Conservation (phyloP, 92 coral and sea anemone species). For the Phenganax subtilis region DNA sequence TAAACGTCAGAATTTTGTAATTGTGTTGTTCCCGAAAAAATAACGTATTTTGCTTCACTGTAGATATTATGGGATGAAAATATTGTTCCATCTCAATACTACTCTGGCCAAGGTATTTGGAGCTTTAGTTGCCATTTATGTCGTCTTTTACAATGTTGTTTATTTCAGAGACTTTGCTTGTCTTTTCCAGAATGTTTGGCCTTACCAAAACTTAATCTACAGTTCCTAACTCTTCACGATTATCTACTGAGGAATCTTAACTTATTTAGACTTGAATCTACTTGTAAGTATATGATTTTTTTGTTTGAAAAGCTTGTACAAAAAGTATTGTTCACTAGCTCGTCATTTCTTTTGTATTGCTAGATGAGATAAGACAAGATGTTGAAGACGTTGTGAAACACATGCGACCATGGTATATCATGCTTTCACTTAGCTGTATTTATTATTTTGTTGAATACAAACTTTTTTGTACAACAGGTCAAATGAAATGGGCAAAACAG, state of each 20-base stretch:
- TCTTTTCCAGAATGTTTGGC: conserved; percentile 77
- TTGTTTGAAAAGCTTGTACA: background rate
- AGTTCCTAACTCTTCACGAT: conserved; percentile 94
- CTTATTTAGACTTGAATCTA: conserved; percentile 91
- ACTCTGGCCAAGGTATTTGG: conserved; percentile 79
- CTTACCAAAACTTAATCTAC: conserved; percentile 84
- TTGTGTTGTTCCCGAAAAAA: too few relatives aligned
- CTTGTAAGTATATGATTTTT: conserved; percentile 60
- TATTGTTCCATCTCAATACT: conserved; percentile 88
- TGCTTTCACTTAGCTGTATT: too few relatives aligned
- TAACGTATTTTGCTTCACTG: too few relatives aligned
- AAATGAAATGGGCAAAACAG: conserved; percentile 80
- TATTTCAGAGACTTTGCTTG: background rate
- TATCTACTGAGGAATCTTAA: conserved; percentile 82
- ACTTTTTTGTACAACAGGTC: conserved; percentile 51
- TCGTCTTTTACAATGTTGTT: background rate
- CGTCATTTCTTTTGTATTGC: background rate
- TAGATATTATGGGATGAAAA: conserved; percentile 98
- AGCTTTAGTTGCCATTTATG: background rate
- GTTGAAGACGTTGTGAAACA: conserved; percentile 87
- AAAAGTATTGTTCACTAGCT: background rate
- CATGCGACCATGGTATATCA: conserved; percentile 76
- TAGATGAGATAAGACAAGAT: conserved; percentile 95
- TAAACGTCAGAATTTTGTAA: too few relatives aligned
- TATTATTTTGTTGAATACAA: background rate